Base-by-base conservation (phyloP, 1,140 invertebrate species). In the Littorina saxatilis region DNA sequence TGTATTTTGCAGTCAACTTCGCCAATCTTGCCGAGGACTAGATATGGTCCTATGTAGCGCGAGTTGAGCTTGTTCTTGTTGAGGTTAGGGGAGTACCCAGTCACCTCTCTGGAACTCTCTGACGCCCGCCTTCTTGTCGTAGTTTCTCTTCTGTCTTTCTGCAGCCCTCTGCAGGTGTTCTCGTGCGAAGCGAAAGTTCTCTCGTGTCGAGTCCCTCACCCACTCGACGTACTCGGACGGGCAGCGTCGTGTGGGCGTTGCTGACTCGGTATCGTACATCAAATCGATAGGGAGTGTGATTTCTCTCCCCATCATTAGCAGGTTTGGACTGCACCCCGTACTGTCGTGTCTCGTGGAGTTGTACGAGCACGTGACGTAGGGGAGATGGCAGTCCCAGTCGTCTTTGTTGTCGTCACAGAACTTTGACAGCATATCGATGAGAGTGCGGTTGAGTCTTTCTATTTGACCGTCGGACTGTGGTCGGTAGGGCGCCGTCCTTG, bases 401-500 rank as follows among this genome's bases (percentile, higher is more conserved):
- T 23, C 77, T 78, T 83, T 77, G 35, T 82, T 40, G 39, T 29
- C 47, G 15, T 17, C 35, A 5, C 78, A 27, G 40, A 76, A 93
- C 83, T 87, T 70, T 37, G 78, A 72, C 43, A 90, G 79, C 84
- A 86, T 85, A 13, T 76, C 39, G 32, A 82, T 61, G 27, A 89
- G 61, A 23, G 90, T 89, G 27, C 82, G 40, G 74, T 90, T 91
- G 39, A 89, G 83, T 78, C 90, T 82, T 47, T 91, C 86, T 7
- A 78, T 29, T 72, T 84, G 80, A n/a, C 85, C 86, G 80, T 86
- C 82, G 37, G 80, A 82, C 23, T 82, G 72, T 0, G 85, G 86
- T 23, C 73, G 47, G 47, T 83, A 85, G 0, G 82, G 39, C 9
- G 63, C 80, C 9, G 80, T 84, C n/a, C 80, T 35, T 0, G 74